Percentiles rank a stretch among this genome's conserved stretches.
These are phyloP conservation scores for Amazona guildingii DNA, from an alignment of 2,113 vertebrate genomes.

Conservation along the genomic window DNA sequence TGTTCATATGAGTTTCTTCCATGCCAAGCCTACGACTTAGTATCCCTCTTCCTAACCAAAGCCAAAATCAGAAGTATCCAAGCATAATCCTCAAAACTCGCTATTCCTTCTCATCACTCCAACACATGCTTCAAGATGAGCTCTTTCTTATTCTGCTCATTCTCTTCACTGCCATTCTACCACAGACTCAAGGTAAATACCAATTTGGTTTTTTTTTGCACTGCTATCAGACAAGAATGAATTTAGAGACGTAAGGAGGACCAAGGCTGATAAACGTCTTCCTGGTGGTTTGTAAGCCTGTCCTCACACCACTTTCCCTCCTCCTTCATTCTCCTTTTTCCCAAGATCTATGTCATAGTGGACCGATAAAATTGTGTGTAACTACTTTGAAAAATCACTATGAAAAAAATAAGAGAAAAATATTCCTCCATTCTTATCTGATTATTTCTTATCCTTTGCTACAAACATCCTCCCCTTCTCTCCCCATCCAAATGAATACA, in stretches of 20 bases:
- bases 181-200: not conserved
- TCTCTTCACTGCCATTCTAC: not conserved
- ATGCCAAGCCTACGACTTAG: not conserved
- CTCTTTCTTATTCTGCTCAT: not conserved
- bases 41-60: not conserved
- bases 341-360: not conserved
- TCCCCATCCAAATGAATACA: not conserved
- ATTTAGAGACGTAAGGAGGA: not conserved
- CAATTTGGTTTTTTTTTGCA: not conserved
- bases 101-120: not conserved
- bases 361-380: rapidly evolving
- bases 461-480: not conserved
- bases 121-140: not conserved
- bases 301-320: not conserved
- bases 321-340: not conserved
- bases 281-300: rapidly evolving
- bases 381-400: not conserved
- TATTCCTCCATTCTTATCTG: not conserved
- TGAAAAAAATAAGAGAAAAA: not conserved
- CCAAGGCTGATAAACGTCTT: not conserved
- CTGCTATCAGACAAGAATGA: not conserved
- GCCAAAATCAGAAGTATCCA: not conserved
- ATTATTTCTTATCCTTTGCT: not conserved
- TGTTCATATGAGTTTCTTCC: not conserved
- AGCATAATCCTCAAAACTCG: rapidly evolving